Conservation (phyloP, 2,113 vertebrate genomes). For the Misgurnus mizolepis region DNA sequence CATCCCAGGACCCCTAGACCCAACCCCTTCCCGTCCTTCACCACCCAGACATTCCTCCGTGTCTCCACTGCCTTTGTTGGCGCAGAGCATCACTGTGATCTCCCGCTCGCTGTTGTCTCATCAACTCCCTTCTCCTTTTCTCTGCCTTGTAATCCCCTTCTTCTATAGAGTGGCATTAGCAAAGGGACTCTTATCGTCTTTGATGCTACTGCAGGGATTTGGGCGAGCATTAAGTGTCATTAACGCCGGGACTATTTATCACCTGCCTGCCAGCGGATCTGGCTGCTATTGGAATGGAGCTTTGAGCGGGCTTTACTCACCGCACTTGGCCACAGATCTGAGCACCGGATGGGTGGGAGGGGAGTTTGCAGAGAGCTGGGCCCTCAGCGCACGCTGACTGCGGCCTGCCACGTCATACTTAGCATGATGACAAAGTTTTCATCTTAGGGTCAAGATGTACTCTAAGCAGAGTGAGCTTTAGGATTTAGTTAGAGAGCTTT, state of each 20-base stretch:
- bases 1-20: neutral
- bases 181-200: slow-evolving; percentile 58
- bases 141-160: slow-evolving; percentile 57
- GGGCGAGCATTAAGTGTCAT: slow-evolving; percentile 74
- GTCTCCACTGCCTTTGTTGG: slow-evolving; percentile 48
- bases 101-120: slow-evolving; percentile 34
- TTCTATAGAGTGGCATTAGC: slow-evolving; percentile 57
- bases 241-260: slow-evolving; percentile 71
- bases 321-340: slow-evolving; percentile 64
- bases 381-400: neutral
- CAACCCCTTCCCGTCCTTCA: slow-evolving; percentile 1
- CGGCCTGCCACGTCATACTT: slow-evolving; percentile 30
- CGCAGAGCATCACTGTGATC: slow-evolving; percentile 58
- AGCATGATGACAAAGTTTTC: slow-evolving; percentile 22
- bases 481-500: slow-evolving; percentile 13
- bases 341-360: slow-evolving; percentile 5
- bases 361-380: slow-evolving; percentile 2
- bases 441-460: slow-evolving; percentile 8
- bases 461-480: neutral
- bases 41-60: slow-evolving; percentile 47
- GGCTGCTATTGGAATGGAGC: slow-evolving; percentile 46
- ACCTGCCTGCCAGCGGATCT: slow-evolving; percentile 65
- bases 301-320: slow-evolving; percentile 65
- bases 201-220: slow-evolving; percentile 66
- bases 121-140: slow-evolving; percentile 44